phyloP scores from a whole-genome alignment of 2,888 invertebrate species.

The Cotesia congregata region DNA sequence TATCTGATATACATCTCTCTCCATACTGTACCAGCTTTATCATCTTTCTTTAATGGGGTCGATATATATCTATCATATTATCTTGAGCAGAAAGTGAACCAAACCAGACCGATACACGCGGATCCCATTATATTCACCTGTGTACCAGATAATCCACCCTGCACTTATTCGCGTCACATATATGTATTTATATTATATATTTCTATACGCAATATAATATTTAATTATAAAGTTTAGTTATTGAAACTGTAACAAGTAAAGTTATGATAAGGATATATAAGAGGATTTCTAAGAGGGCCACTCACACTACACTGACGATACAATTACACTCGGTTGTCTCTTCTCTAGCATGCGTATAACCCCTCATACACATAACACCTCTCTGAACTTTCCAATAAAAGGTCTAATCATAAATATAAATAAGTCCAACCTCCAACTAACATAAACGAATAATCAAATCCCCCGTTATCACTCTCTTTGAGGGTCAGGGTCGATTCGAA shows the following conservation, averaged over 20 bases:
- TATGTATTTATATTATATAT: too few relatives aligned
- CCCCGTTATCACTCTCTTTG: neutral
- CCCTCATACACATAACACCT: neutral
- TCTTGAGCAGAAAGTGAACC: constrained; percentile 38
- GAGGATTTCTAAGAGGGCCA: neutral
- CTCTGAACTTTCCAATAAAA: neutral
- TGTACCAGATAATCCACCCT: constrained; percentile 16
- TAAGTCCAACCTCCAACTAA: neutral
- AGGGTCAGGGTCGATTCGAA: neutral
- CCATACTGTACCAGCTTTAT: constrained; percentile 24
- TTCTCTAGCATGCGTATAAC: neutral
- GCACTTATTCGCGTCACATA: neutral
- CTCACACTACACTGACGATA: neutral
- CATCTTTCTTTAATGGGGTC: constrained; percentile 40
- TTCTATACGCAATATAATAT: too few relatives aligned
- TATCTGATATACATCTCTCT: constrained; percentile 11
- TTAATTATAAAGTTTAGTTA: too few relatives aligned
- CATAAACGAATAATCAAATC: neutral
- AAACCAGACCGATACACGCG: constrained; percentile 34
- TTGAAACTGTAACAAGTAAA: too few relatives aligned
- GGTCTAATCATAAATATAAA: neutral
- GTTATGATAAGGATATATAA: neutral
- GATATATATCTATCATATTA: constrained; percentile 42
- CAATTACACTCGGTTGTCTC: neutral
- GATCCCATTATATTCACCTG: constrained; percentile 35